Conservation (phyloP, 2,797 vertebrate species). For the Chelidonichthys spinosus region DNA sequence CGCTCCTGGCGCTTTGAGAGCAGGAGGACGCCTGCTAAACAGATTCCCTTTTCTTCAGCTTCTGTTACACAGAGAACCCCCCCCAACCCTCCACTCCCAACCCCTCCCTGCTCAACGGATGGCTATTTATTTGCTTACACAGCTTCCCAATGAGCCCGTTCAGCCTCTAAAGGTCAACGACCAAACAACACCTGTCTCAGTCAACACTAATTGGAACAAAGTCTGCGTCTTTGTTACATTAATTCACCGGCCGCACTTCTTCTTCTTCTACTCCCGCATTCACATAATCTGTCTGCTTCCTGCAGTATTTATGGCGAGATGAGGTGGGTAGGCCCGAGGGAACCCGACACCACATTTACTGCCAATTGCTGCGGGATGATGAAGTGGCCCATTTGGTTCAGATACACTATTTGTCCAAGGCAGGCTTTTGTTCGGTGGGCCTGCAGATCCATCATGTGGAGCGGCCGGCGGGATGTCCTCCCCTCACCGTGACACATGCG, state of each 20-base stretch:
- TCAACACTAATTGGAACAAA: slow-evolving; percentile 80
- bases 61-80: slow-evolving; percentile 76
- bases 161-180: slow-evolving; percentile 80
- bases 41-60: slow-evolving; percentile 75
- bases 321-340: slow-evolving; percentile 64
- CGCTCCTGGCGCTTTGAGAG: slow-evolving; percentile 63
- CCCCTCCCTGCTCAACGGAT: slow-evolving; percentile 75
- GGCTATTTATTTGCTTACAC: slow-evolving; percentile 89
- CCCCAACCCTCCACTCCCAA: slow-evolving; percentile 62
- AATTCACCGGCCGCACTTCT: slow-evolving; percentile 18
- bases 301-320: slow-evolving; percentile 75
- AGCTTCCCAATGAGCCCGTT: slow-evolving; percentile 79
- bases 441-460: slow-evolving; percentile 65
- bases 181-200: slow-evolving; percentile 84
- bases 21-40: slow-evolving; percentile 85
- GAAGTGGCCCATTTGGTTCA: slow-evolving; percentile 81
- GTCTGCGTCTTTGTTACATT: slow-evolving; percentile 72
- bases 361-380: slow-evolving; percentile 78
- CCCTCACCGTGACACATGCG: background rate
- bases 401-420: slow-evolving; percentile 62
- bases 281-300: slow-evolving; percentile 67
- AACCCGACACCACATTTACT: slow-evolving; percentile 83
- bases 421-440: slow-evolving; percentile 58
- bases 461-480: slow-evolving; percentile 26
- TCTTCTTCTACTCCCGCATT: background rate